Percentiles rank a stretch among this genome's conserved stretches.
Evolutionary conservation across 2,888 invertebrate genomes (phyloP).

Genomic region (Lithophane ornitopus): DNA sequence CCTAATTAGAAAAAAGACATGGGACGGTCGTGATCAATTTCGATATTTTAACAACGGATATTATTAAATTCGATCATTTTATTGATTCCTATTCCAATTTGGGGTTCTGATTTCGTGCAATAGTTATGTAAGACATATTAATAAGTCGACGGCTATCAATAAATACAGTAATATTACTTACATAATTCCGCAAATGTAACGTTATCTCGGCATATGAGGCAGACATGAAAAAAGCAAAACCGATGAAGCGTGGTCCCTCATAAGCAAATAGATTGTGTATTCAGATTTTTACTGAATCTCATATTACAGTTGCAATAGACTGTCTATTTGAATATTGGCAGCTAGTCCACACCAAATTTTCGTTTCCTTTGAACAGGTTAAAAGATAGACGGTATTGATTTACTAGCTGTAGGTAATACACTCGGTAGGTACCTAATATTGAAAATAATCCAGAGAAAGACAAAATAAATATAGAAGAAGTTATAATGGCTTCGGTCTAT

Average conservation of each 20-base stretch:
- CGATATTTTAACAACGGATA: conserved; percentile 35
- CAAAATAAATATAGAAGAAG: not conserved
- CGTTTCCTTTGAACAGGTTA: not conserved
- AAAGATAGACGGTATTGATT: not conserved
- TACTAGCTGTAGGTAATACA: too few species aligned
- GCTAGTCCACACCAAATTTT: not conserved
- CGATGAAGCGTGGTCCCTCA: conserved; percentile 67
- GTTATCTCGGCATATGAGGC: conserved; percentile 67
- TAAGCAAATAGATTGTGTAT: conserved; percentile 59
- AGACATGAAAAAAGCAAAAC: conserved; percentile 65
- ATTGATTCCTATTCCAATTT: conserved; percentile 32
- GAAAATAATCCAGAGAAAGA: not conserved
- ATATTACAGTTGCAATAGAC: conserved; percentile 66
- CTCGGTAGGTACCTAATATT: not conserved
- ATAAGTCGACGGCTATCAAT: conserved; percentile 12
- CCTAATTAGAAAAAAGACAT: conserved; percentile 28
- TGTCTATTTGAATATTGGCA: conserved; percentile 42
- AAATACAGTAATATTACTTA: conserved; percentile 61
- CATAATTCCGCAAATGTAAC: conserved; percentile 69
- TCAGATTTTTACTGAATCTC: conserved; percentile 62
- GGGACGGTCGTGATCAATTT: conserved; percentile 19
- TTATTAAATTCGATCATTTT: conserved; percentile 13
- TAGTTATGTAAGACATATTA: conserved; percentile 35
- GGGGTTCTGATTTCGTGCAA: conserved; percentile 19
- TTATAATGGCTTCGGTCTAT: not conserved